Evolutionary conservation across 1,140 invertebrate species (phyloP), one percentile per base, ranked within the genome.

Genomic region (Zaprionus capensis): DNA sequence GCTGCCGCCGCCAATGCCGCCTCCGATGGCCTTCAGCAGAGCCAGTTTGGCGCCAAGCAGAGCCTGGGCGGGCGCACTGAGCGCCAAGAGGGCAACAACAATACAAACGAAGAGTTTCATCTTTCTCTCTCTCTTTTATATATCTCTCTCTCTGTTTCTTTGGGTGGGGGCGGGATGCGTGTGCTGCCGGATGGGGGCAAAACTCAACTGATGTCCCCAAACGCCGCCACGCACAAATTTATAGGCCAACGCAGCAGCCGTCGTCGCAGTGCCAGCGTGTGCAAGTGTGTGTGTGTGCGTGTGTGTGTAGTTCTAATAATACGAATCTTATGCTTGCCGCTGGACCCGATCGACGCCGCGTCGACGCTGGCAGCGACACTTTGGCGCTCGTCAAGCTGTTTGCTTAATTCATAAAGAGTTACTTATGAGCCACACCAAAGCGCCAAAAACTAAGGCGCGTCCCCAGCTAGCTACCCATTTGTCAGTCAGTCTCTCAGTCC

Each of bases 371-470:
- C 31, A 34, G 66, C 51, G 36, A 57, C 64, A 74, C 62, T 73
- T 62, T 46, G 66, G 22, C 34, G 72, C 79, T 56, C 36, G 28
- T 66, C 79, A 34, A 59, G 63, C 46, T 90, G 68, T 90, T 90
- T 90, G 81, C 86, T 82, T 90, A 90, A 90, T 90, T 90, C 85
- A 90, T 90, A 90, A 90, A 82, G 84, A 81, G 81, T 82, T 90
- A 90, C 79, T 90, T 84, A 90, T 81, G 68, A 62, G 81, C 78
- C 68, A 72, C 63, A 57, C 63, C 77, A 55, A 49, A 69, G 53
- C 38, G 76, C 58, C 63, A 66, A 73, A 78, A 83, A 83, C 67
- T 77, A 76, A 72, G 84, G 84, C 78, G 84, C 63, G 68, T 65
- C 75, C 69, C 56, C 41, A 49, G 41, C 17, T 20, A 61, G 28